Percentiles rank a stretch among this genome's conserved stretches.
These are phyloP conservation scores for Myripristis jacobus DNA, from an alignment of 2,797 vertebrate genomes.

Conservation along the genomic window DNA sequence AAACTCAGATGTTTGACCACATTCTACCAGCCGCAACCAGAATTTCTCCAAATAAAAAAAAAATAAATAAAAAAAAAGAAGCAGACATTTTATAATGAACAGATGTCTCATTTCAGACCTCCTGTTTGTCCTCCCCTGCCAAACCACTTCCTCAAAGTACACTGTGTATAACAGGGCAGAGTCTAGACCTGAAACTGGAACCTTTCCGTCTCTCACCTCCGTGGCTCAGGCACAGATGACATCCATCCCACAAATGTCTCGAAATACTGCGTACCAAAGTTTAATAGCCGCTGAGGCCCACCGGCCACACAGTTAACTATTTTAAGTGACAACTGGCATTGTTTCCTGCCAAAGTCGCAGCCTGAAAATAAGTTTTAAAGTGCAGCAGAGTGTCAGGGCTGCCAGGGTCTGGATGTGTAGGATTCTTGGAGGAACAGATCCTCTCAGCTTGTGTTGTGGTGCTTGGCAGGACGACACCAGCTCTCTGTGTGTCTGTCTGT, in stretches of 20 bases:
- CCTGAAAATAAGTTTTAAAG: slow-evolving; percentile 51
- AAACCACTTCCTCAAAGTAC: slow-evolving; percentile 65
- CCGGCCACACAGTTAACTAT: slow-evolving; percentile 27
- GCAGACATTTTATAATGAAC: slow-evolving; percentile 55
- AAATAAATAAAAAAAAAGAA: slow-evolving; percentile 37
- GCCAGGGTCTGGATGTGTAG: slow-evolving; percentile 46
- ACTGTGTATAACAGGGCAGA: slow-evolving; percentile 24
- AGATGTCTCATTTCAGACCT: slow-evolving; percentile 65
- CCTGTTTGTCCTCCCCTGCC: slow-evolving; percentile 45
- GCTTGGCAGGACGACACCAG: slow-evolving; percentile 37
- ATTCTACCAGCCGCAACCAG: slow-evolving; percentile 18
- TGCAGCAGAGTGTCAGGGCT: slow-evolving; percentile 32
- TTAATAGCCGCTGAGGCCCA: slow-evolving; percentile 27
- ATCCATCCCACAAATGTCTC: slow-evolving; percentile 26
- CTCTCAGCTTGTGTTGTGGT: slow-evolving; percentile 21
- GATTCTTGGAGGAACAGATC: slow-evolving; percentile 48
- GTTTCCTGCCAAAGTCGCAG: slow-evolving; percentile 55
- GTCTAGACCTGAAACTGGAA: slow-evolving; percentile 45
- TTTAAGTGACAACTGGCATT: slow-evolving; percentile 49
- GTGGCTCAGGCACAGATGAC: slow-evolving; percentile 41
- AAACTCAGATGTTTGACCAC: slow-evolving; percentile 29
- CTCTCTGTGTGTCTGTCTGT: slow-evolving; percentile 10
- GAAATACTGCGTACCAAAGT: slow-evolving; percentile 29
- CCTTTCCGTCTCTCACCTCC: slow-evolving; percentile 37
- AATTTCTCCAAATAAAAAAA: slow-evolving; percentile 22